Evolutionary conservation across 2,113 vertebrate species (phyloP).

Genomic region (Thunnus thynnus): DNA sequence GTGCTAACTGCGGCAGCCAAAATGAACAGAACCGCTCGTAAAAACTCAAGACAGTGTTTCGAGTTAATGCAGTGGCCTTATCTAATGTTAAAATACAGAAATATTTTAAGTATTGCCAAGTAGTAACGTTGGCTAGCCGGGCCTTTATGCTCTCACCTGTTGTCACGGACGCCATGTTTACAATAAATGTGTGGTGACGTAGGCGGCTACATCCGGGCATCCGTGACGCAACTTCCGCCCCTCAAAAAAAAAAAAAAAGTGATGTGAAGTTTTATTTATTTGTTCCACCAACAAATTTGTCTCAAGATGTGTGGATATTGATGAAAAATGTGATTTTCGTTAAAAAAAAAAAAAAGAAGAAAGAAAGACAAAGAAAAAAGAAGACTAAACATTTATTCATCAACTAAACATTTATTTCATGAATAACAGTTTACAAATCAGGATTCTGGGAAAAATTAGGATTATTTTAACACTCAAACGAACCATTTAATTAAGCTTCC

Average conservation of each 20-base stretch:
- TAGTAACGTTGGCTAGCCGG: background rate
- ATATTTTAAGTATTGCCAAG: background rate
- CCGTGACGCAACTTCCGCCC: slow-evolving; percentile 72
- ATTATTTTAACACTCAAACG: no score
- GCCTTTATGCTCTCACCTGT: slow-evolving; percentile 82
- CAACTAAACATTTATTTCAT: no score
- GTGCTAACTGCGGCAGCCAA: background rate
- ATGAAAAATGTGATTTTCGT: no score
- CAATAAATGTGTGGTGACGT: slow-evolving; percentile 47
- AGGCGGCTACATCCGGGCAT: slow-evolving; percentile 29
- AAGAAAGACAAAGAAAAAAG: no score
- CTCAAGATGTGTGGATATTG: no score
- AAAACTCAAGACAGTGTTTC: accelerated
- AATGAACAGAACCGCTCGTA: accelerated
- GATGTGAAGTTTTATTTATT: background rate
- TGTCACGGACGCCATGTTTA: slow-evolving; percentile 87
- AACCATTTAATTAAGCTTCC: no score
- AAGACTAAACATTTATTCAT: no score
- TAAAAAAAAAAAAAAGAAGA: no score
- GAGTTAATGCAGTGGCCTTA: accelerated
- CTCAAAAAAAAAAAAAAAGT: no score
- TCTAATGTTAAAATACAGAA: accelerated
- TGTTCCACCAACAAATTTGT: no score
- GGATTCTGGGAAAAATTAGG: no score
- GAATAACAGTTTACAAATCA: no score